Evolutionary conservation across 2,113 vertebrate genomes (phyloP).

Genomic region (Nibea coibor): DNA sequence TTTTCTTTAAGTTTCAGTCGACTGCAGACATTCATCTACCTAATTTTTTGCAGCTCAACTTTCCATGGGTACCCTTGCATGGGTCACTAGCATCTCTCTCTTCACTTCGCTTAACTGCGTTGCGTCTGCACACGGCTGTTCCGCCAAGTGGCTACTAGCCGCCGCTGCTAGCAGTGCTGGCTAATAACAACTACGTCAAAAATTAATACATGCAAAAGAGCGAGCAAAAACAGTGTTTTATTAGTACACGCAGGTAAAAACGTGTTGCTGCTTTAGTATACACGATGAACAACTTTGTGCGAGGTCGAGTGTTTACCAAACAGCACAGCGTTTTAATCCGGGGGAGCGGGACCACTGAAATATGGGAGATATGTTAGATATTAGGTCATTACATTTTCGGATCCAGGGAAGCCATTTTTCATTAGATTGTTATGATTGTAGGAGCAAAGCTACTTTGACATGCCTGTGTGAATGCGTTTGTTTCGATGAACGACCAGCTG

Average conservation of each 20-base stretch:
- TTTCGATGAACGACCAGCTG: not conserved
- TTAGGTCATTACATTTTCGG: slow-evolving; percentile 74
- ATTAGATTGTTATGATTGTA: slow-evolving; percentile 63
- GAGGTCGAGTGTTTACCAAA: not conserved
- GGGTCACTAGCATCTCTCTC: slow-evolving; percentile 68
- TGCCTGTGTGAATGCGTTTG: not conserved
- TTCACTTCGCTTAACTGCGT: slow-evolving; percentile 62
- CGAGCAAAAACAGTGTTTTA: not conserved
- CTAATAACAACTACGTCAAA: slow-evolving; percentile 78
- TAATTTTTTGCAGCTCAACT: slow-evolving; percentile 58
- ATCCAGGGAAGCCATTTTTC: slow-evolving; percentile 78
- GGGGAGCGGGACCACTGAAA: slow-evolving; percentile 27
- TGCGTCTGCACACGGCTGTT: slow-evolving; percentile 53
- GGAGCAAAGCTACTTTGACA: slow-evolving; percentile 15
- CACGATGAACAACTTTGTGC: not conserved
- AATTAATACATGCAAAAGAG: slow-evolving; percentile 49
- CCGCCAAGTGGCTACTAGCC: slow-evolving; percentile 44
- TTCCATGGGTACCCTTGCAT: slow-evolving; percentile 58
- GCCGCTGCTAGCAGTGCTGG: slow-evolving; percentile 53
- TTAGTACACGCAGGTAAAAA: not conserved
- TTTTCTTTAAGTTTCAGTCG: slow-evolving; percentile 22
- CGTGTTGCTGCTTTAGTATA: not conserved
- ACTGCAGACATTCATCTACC: slow-evolving; percentile 31
- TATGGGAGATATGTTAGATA: slow-evolving; percentile 68
- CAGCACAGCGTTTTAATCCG: slow-evolving; percentile 18